phyloP scores from a whole-genome alignment of 1,140 invertebrate species.

The Saccostrea cuccullata region DNA sequence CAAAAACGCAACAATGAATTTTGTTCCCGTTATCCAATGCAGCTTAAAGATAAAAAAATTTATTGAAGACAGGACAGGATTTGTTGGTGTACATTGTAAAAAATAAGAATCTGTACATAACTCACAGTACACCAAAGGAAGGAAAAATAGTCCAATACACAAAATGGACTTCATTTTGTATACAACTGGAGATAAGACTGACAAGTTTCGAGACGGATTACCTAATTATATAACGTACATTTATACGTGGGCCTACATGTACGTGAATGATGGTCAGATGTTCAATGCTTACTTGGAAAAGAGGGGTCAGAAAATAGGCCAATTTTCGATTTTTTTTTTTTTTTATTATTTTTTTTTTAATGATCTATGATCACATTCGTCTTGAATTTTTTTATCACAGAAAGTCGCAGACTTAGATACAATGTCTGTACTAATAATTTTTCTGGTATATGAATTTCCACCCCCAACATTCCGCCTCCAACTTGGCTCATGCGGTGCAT shows the following conservation, averaged over 20 bases:
- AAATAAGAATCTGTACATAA: neutral
- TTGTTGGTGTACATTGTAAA: neutral
- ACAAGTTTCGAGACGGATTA: neutral
- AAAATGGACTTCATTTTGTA: neutral
- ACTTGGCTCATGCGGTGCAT: too few species aligned
- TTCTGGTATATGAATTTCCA: too few species aligned
- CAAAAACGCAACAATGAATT: conserved; percentile 44
- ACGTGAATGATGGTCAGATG: neutral
- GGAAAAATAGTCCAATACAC: neutral
- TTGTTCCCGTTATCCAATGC: conserved; percentile 41
- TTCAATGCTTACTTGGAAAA: neutral
- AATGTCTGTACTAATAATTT: too few species aligned
- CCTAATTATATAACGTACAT: neutral
- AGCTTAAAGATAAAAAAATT: neutral
- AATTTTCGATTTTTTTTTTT: too few species aligned
- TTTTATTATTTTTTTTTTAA: too few species aligned
- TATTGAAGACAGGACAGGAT: neutral
- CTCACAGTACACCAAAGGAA: conserved; percentile 7
- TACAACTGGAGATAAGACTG: neutral
- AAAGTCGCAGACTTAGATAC: too few species aligned
- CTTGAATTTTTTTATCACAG: too few species aligned
- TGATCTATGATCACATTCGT: too few species aligned
- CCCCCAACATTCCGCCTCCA: too few species aligned
- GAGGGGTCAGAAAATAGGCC: too few species aligned
- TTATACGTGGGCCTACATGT: neutral